phyloP scores from a whole-genome alignment of 2,797 vertebrate genomes.

The Pristis pectinata region DNA sequence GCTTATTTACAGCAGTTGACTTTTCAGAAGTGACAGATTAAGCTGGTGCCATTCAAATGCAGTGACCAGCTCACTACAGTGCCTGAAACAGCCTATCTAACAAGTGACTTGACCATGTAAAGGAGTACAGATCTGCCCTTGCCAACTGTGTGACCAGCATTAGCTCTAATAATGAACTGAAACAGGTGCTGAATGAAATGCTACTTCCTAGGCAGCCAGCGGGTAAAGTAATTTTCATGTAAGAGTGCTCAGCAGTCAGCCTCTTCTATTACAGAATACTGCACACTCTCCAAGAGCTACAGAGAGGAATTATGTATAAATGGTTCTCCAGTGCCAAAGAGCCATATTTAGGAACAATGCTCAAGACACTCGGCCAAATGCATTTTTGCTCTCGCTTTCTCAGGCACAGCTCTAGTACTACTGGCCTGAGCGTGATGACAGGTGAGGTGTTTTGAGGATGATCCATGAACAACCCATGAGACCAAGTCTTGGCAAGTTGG shows the following conservation, averaged over 20 bases:
- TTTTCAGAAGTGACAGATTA: not conserved
- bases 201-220: not conserved
- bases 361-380: not conserved
- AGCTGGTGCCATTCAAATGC: not conserved
- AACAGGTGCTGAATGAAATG: not conserved
- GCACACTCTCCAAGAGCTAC: not conserved
- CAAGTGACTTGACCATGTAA: not conserved
- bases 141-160: not conserved
- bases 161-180: not conserved
- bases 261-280: not conserved
- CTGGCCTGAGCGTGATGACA: not conserved
- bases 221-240: conserved; percentile 1
- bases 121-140: not conserved
- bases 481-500: not conserved
- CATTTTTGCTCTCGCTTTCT: not conserved
- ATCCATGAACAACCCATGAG: not conserved
- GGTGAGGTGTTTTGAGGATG: not conserved
- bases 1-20: not conserved
- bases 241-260: not conserved
- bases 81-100: not conserved
- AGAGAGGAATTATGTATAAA: not conserved
- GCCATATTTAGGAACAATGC: not conserved
- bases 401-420: not conserved
- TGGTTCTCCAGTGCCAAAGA: not conserved
- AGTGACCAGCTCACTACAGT: not conserved